Base-by-base conservation (phyloP, 2,113 vertebrate species). In the Corvus hawaiiensis region DNA sequence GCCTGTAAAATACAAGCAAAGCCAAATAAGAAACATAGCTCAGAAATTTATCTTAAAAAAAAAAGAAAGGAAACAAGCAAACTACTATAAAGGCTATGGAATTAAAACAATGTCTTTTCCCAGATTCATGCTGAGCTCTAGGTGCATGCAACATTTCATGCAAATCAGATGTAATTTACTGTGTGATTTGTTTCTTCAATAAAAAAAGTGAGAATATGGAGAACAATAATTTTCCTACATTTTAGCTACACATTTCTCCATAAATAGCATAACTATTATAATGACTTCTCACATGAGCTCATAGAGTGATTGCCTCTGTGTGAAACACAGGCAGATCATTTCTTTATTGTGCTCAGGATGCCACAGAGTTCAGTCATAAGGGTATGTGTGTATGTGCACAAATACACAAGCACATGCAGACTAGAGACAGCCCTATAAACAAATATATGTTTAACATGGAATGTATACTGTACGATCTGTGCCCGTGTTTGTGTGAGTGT, bases 171-270 rank as follows among this genome's bases (percentile, higher is more conserved):
- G 84, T 93, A 93, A 94, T 79, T 88, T 91, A 97, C 94, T 93
- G 87, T 93, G 74, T 89, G 95, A 97, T 97, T 97, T 97, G 96
- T 97, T 97, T 96, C 94, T 93, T 96, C 94, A 95, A 87, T 91
- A 91, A 96, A 95, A 92, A 94, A 84, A 73, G 39, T 74, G 41
- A 92, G 84, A 88, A 90, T 83, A 68, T 24, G 10, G 64, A 75
- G 87, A 89, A 69, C 85, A 95, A 95, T 81, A 77, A 82, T 84
- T 83, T 94, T 87, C 79, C 89, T 85, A 83, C 69, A 86, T 76
- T 74, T 79, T 84, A 92, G 72, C 83, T 91, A 96, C 89, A 91
- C 77, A 84, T 95, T 97, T 97, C 87, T 83, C 90, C 79, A 77
- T 71, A 94, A 97, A 96, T 92, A 96, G 94, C 92, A 17, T 93